Conservation (phyloP, 2,797 vertebrate species). For the Streptopelia turtur region DNA sequence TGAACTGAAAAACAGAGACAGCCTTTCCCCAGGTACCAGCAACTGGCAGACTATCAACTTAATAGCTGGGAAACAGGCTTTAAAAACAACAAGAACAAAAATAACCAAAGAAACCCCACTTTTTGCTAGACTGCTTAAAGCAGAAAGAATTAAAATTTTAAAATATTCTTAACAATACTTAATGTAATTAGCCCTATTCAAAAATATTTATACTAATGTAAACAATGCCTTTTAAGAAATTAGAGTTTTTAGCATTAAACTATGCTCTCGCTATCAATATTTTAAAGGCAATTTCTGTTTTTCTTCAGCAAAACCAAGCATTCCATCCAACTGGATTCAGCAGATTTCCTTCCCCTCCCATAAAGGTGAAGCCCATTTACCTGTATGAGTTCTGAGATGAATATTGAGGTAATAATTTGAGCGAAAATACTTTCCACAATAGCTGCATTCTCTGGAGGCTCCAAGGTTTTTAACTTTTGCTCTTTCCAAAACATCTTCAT, state of each 20-base stretch:
- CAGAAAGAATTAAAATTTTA: neutral
- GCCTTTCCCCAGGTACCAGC: neutral
- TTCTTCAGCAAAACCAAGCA: neutral
- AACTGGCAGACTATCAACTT: neutral
- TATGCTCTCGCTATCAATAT: neutral
- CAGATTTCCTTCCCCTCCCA: neutral
- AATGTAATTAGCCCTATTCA: neutral
- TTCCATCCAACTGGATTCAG: neutral
- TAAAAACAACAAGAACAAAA: neutral
- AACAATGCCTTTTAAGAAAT: neutral
- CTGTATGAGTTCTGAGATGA: conserved; percentile 99
- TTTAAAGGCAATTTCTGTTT: neutral
- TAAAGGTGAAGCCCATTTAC: conserved; percentile 75
- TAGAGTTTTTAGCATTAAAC: neutral
- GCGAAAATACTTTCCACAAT: conserved; percentile 95
- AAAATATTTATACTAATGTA: rapidly evolving
- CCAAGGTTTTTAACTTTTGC: conserved; percentile 86
- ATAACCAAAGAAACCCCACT: neutral
- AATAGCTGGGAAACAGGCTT: neutral
- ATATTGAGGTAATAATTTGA: conserved; percentile 99
- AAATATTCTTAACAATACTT: neutral
- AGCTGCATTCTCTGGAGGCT: conserved; percentile 90
- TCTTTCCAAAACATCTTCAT: conserved; percentile 84
- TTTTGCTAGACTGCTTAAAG: neutral
- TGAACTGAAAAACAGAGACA: neutral